Conservation (phyloP, 1,140 invertebrate genomes). For the Hycleus phaleratus region DNA sequence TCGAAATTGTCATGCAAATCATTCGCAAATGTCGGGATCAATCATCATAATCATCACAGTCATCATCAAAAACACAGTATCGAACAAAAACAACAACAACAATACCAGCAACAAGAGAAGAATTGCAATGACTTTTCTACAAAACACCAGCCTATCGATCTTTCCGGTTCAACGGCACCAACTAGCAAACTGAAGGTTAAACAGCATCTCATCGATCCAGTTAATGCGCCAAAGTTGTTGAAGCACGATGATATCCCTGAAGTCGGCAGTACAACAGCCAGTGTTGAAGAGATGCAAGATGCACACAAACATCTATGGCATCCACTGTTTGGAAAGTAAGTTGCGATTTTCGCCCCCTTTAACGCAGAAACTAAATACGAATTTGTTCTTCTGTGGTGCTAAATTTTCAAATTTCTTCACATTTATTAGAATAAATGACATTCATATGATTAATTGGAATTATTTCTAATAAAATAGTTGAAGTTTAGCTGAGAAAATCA, state of each 20-base stretch:
- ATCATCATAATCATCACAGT: neutral
- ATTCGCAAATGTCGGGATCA: conserved; percentile 16
- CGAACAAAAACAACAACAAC: conserved; percentile 19
- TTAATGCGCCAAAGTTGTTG: conserved; percentile 25
- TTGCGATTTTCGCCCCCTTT: neutral
- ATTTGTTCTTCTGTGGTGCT: too few relatives aligned
- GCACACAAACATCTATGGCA: conserved; percentile 57
- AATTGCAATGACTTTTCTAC: neutral
- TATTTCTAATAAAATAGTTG: too few relatives aligned
- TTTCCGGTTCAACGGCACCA: conserved; percentile 27
- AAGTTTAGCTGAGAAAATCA: too few relatives aligned
- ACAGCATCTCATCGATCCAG: conserved; percentile 41
- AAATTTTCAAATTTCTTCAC: too few relatives aligned
- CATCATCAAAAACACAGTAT: neutral
- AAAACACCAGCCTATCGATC: conserved; percentile 29
- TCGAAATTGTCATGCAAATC: conserved; percentile 20
- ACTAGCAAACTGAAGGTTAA: conserved; percentile 40
- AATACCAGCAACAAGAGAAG: conserved; percentile 24
- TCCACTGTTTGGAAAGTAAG: conserved; percentile 62
- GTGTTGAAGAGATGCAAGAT: conserved; percentile 42
- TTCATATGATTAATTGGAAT: too few relatives aligned
- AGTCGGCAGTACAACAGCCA: conserved; percentile 50
- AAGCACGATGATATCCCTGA: conserved; percentile 46
- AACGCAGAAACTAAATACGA: too few relatives aligned
- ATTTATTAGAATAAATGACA: too few relatives aligned